Percentiles rank a stretch among this genome's conserved stretches.
These are phyloP conservation scores for Aurelia sp. DNA, from an alignment of 30 jellyfish, hydroid and myxozoan genomes.

Conservation along the genomic window DNA sequence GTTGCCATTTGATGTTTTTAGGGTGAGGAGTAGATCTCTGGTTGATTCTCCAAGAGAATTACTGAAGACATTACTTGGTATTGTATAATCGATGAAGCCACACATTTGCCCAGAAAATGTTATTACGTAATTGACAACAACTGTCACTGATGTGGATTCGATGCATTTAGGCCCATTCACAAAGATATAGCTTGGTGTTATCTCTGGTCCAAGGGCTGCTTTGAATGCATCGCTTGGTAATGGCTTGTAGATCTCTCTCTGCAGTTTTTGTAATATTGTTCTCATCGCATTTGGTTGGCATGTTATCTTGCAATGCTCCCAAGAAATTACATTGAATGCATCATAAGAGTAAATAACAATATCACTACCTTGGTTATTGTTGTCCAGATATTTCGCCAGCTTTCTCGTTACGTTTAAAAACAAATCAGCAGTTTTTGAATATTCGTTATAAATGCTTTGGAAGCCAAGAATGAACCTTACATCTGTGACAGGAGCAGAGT, in stretches of 20 bases:
- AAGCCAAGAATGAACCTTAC: conserved; percentile 73
- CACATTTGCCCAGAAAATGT: conserved; percentile 21
- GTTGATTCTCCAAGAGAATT: conserved; percentile 75
- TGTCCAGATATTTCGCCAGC: conserved; percentile 39
- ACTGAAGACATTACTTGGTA: conserved; percentile 53
- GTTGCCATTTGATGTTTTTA: conserved; percentile 31
- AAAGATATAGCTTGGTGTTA: conserved; percentile 41
- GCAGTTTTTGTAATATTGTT: conserved; percentile 43
- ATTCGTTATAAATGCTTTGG: neutral
- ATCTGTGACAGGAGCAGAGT: conserved; percentile 24
- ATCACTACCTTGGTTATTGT: conserved; percentile 5
- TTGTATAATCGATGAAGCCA: conserved; percentile 34
- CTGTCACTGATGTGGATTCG: neutral
- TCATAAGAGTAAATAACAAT: conserved; percentile 7
- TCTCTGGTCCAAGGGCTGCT: conserved; percentile 64
- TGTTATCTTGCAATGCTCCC: conserved; percentile 46
- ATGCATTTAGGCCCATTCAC: conserved; percentile 79
- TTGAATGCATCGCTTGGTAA: conserved; percentile 60
- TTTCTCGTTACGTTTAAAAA: conserved; percentile 43
- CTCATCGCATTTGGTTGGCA: conserved; percentile 57
- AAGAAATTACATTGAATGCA: conserved; percentile 18
- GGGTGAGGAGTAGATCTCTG: conserved; percentile 40
- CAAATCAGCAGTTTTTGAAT: conserved; percentile 25
- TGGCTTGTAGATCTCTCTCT: conserved; percentile 44
- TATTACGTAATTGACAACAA: conserved; percentile 14